phyloP scores from a whole-genome alignment of 1,140 invertebrate genomes.

The Pygmarrhopalites habei region DNA sequence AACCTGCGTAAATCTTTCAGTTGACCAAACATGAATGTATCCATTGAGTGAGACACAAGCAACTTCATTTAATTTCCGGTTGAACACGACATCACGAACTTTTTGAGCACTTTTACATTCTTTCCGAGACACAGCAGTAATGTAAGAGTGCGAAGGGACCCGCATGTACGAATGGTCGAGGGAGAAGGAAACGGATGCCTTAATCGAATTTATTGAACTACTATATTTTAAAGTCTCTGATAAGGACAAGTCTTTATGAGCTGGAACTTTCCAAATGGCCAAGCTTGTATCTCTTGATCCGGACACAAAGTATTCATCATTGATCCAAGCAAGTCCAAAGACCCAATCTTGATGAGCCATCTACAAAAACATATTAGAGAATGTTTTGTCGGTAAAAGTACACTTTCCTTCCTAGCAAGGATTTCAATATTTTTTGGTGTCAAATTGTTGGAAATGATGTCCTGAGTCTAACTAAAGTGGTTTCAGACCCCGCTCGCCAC shows the following conservation, averaged over 20 bases:
- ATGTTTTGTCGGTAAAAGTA: too few species aligned
- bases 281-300: constrained; percentile 76
- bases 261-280: constrained; percentile 49
- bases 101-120: constrained; percentile 69
- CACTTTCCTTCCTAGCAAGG: too few species aligned
- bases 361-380: constrained; percentile 41
- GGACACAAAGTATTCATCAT: constrained; percentile 89
- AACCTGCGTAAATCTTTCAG: constrained; percentile 71
- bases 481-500: too few species aligned
- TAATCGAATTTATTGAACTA: background rate
- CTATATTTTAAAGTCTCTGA: background rate
- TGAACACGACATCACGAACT: constrained; percentile 80
- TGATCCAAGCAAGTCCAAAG: constrained; percentile 92
- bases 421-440: too few species aligned
- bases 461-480: background rate
- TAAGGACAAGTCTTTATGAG: too few species aligned
- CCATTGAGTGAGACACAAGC: constrained; percentile 88
- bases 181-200: background rate
- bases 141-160: constrained; percentile 45
- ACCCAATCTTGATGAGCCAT: constrained; percentile 86
- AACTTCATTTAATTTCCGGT: constrained; percentile 75
- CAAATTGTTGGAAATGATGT: too few species aligned
- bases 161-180: constrained; percentile 14
- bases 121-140: constrained; percentile 64
- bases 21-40: constrained; percentile 79